Evolutionary conservation across 2,888 invertebrate genomes (phyloP), one percentile per base, ranked within the genome.

Genomic region (Brachyopa scutellaris): DNA sequence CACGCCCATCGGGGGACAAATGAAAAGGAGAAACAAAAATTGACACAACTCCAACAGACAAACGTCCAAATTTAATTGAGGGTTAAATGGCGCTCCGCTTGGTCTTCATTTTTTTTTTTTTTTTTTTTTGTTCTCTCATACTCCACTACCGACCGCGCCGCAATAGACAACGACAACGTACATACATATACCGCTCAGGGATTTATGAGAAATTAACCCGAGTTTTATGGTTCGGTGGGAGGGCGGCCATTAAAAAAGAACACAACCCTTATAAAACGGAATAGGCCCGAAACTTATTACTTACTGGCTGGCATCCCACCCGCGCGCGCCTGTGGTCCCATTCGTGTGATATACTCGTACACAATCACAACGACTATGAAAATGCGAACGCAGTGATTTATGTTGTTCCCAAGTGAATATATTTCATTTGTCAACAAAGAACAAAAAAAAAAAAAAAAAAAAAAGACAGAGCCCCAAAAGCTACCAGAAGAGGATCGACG

Each of bases 171-270:
- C 0, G 7, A 21, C 4, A 15, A 8, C 33, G 8, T 11, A 9
- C 7, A 59, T 40, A n/a, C 6, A 6, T 15, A 45, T 26, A 13
- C 7, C 15, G 26, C 36, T 59, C 33, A 33, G 67, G 67, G 70
- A 82, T 82, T 82, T 82, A 82, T 82, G 77, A 77, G 82, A 77
- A 82, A 77, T 82, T 82, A 77, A 77, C 66, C 55, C 59, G 45
- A 82, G 64, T 82, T 82, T 82, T 77, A 82, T 82, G 55, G 77
- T 36, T 26, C 2, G 42, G 61, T 26, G 61, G 47, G 9, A 17
- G 42, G 19, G 45, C 76, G 70, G 49, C 80, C 77, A 82, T 82
- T 70, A 82, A 19, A 6, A n/a, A 26, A 6, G 70, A 64, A 40
- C 15, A 15, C 70, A 77, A 77, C 66, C 69, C 82, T 59, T 82